Evolutionary conservation across 2,113 vertebrate genomes (phyloP).

Genomic region (Rhegmatorhina hoffmannsi): DNA sequence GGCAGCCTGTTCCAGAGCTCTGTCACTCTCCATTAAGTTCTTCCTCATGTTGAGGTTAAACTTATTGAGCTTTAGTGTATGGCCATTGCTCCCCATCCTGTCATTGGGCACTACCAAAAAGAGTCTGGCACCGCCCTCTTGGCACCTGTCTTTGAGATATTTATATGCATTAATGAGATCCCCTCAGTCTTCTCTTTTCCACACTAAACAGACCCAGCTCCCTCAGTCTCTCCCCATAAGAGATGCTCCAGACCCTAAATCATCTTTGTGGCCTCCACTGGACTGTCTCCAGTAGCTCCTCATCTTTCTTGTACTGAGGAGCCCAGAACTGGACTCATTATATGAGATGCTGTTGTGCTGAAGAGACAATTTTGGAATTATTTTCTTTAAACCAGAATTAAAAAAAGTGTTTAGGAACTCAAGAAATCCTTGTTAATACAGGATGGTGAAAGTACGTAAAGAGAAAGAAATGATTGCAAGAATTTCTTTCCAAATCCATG

Average conservation of each 20-base stretch:
- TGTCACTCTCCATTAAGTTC: background rate
- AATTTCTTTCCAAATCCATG: background rate
- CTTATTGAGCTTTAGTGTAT: background rate
- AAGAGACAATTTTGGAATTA: background rate
- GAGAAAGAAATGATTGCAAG: background rate
- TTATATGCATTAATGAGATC: background rate
- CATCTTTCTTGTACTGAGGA: background rate
- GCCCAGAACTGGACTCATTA: background rate
- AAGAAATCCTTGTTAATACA: background rate
- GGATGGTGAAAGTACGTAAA: background rate
- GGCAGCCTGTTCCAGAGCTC: background rate
- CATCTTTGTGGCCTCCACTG: background rate
- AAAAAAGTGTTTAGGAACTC: background rate
- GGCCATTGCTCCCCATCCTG: background rate
- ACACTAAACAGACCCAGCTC: background rate
- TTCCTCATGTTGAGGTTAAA: background rate
- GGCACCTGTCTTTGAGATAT: background rate
- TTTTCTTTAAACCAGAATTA: background rate
- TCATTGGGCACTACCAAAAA: background rate
- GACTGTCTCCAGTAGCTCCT: background rate
- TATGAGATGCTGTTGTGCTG: background rate
- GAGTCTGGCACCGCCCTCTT: background rate
- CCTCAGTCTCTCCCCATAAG: background rate
- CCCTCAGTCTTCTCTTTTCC: background rate
- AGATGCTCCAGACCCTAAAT: background rate